Evolutionary conservation across 2,113 vertebrate genomes (phyloP), one percentile per base, ranked within the genome.

Genomic region (Rattus norvegicus): DNA sequence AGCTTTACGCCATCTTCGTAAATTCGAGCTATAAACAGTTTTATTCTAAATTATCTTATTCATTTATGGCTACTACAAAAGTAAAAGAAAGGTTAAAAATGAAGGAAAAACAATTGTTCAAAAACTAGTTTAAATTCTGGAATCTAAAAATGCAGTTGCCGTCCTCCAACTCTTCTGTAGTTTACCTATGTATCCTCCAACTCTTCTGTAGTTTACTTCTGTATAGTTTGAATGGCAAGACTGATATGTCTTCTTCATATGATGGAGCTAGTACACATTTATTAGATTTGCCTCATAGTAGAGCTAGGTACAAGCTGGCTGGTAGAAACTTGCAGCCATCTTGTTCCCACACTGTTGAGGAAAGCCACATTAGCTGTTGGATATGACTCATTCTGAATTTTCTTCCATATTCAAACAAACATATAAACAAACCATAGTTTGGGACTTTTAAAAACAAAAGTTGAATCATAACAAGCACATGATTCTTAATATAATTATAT

Each of bases 361-460:
- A 54, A 85, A 76, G 2, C n/a, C 39, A 13, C 56, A 39, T 54
- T 63, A 79, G 54, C 39, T 67, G 26, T 47, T 75, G 22, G 12
- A 2, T 26, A 24, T 75, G 49, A 88, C 59, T 91, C 56, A 67
- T 81, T 91, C 73, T 14, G 13, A 28, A 81, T 36, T 26, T 91
- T 88, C 59, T 13, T 89, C 36, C 67, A 56, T 43, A 88, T 24
- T 91, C 49, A 83, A 91, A 73, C 9, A 75, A 73, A 77, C 16
- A 72, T 3, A 80, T 69, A 86, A 80, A 92, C 56, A 92, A 52
- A 49, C 52, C 20, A 77, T 61, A 90, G 69, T 67, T 92, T 87
- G 79, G 52, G 16, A 47, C 76, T 61, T 73, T 94, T 83, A 89
- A 5, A 81, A 92, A 54, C 14, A 76, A 94, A 97, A 76, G 22